Evolutionary conservation across 2,113 vertebrate genomes (phyloP), one percentile per base, ranked within the genome.

Genomic region (Heterochromis multidens): DNA sequence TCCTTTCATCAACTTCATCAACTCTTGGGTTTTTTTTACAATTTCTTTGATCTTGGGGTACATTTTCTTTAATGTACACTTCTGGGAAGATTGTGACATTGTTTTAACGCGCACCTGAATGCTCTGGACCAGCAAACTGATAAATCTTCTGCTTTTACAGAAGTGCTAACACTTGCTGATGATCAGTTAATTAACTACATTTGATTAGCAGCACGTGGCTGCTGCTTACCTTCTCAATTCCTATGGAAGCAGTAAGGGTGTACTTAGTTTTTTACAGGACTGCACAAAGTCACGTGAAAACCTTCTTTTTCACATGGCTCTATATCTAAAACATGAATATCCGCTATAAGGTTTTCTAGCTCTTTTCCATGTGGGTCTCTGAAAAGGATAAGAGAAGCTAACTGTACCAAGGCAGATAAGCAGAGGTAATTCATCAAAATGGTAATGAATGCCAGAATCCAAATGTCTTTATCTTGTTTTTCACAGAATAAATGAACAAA

Each of bases 341-440:
- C 2, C 3, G 7, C 37, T 19, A 16, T 70, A 46, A 70, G 16
- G 37, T 46, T 70, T 70, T 70, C 2, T 70, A 0, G 3, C 19
- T 67, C n/a, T 13, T 56, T 67, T 57, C n/a, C 35, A 81, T 58
- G 61, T 67, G 21, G 52, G 52, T 72, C 62, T 57, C 29, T 33
- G 61, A 82, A 78, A 56, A 74, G 43, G 77, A 61, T 80, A 37
- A 78, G 77, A 77, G 33, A 70, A 57, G 70, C 49, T 40, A 40
- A 80, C 31, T 61, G 57, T 49, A 40, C 57, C 58, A 87, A 79
- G 37, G 52, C 61, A 57, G 60, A 77, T 59, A 79, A 58, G 57
- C 58, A 43, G 76, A 72, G 61, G 80, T 81, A 27, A 85, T 87
- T 85, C 56, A 82, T 91, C 82, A 87, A 86, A 88, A 84, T 81